phyloP scores from a whole-genome alignment of 1,140 invertebrate genomes.

The Homarus americanus region DNA sequence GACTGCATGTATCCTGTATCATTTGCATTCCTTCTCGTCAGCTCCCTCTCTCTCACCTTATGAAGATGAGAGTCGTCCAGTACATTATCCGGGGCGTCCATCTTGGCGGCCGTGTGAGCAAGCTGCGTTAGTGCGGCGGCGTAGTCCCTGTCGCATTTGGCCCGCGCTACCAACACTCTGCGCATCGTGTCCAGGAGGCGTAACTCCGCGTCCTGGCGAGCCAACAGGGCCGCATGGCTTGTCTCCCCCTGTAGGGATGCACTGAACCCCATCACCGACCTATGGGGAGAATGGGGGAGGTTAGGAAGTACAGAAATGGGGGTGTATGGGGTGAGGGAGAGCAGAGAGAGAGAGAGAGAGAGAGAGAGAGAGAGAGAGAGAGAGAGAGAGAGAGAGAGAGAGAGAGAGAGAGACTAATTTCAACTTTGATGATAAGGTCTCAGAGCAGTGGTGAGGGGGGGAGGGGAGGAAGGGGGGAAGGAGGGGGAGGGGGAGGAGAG shows the following conservation, averaged over 20 bases:
- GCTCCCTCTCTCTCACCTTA: too few relatives aligned
- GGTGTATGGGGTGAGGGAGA: background rate
- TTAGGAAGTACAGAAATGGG: background rate
- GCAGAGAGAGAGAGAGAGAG: background rate
- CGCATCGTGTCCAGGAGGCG: constrained; percentile 93
- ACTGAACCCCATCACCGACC: constrained; percentile 88
- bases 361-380: background rate
- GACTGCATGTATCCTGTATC: too few relatives aligned
- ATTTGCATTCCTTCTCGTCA: too few relatives aligned
- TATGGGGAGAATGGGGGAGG: background rate
- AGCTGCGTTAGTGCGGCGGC: constrained; percentile 88
- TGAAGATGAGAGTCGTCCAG: constrained; percentile 70
- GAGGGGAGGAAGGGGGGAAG: too few relatives aligned
- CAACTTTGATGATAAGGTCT: too few relatives aligned
- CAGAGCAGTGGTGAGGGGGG: too few relatives aligned
- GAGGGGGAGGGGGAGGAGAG: too few relatives aligned
- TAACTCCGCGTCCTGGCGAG: constrained; percentile 93
- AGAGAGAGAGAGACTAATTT: constrained; percentile 19
- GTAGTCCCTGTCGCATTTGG: constrained; percentile 94
- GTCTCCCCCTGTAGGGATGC: constrained; percentile 86
- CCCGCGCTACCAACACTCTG: constrained; percentile 88
- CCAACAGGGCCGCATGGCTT: constrained; percentile 89
- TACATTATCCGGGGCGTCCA: constrained; percentile 80
- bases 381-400: constrained; percentile 11
- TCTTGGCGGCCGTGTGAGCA: constrained; percentile 89